phyloP scores from a whole-genome alignment of 2,888 invertebrate genomes.

The Sepioteuthis lessoniana region DNA sequence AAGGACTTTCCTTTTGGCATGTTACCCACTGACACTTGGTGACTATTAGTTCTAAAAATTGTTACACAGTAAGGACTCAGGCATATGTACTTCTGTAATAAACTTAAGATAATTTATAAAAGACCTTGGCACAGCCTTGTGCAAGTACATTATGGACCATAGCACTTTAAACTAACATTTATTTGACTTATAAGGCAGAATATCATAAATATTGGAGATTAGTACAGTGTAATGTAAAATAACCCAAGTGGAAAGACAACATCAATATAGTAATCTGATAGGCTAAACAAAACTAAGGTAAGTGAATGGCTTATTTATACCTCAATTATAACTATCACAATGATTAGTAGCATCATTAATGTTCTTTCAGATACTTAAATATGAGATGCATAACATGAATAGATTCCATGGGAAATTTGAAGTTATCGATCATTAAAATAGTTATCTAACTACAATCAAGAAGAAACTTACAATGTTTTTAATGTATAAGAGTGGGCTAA shows the following conservation, averaged over 20 bases:
- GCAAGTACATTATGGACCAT: not conserved
- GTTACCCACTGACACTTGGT: not conserved
- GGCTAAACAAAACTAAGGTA: not conserved
- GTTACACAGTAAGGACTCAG: not conserved
- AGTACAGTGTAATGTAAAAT: not conserved
- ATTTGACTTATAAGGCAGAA: not conserved
- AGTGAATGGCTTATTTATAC: not conserved
- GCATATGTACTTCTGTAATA: not conserved
- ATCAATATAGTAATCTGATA: not conserved
- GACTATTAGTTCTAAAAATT: not conserved
- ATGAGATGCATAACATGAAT: no score
- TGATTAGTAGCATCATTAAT: no score
- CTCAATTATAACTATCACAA: not conserved
- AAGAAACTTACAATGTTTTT: no score
- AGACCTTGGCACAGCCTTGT: not conserved
- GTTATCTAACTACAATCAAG: no score
- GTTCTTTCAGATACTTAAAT: no score
- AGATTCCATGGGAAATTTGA: no score
- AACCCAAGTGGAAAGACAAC: not conserved
- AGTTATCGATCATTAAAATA: no score
- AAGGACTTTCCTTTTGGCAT: not conserved
- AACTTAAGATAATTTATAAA: not conserved
- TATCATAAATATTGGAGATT: not conserved
- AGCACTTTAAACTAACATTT: not conserved
- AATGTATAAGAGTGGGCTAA: no score